Evolutionary conservation across 2,888 invertebrate genomes (phyloP).

Genomic region (Caenorhabditis afra): DNA sequence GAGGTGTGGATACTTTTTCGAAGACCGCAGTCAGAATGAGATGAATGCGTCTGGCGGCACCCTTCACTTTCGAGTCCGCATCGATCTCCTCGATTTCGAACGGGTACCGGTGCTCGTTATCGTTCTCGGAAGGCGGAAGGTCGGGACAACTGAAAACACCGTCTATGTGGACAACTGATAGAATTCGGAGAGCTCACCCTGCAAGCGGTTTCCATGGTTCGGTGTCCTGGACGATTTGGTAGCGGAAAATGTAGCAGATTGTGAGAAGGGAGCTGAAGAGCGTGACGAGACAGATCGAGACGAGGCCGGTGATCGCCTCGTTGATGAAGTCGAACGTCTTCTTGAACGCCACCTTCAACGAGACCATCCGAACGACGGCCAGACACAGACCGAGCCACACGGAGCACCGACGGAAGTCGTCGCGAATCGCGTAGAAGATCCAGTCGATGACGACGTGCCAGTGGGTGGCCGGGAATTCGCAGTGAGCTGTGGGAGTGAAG

Average conservation of each 20-base stretch:
- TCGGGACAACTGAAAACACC: too few species aligned
- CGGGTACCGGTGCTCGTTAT: neutral
- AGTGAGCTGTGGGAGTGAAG: too few species aligned
- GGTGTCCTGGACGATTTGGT: constrained; percentile 12
- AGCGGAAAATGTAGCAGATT: constrained; percentile 21
- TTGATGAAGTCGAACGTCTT: constrained; percentile 29
- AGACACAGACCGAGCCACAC: constrained; percentile 20
- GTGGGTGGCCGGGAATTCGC: neutral
- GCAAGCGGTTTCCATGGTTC: constrained; percentile 4
- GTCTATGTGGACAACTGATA: too few species aligned
- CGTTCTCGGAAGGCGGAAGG: too few species aligned
- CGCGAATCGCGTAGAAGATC: constrained; percentile 7
- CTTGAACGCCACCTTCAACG: constrained; percentile 5
- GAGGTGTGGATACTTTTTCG: too few species aligned
- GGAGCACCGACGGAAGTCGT: constrained; percentile 23
- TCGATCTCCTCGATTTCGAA: constrained; percentile 32
- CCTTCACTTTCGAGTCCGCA: neutral
- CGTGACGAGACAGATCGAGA: neutral
- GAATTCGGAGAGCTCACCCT: constrained; percentile 15
- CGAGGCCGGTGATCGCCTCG: constrained; percentile 4
- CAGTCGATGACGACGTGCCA: constrained; percentile 25
- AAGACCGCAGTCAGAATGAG: constrained; percentile 9
- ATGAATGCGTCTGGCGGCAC: constrained; percentile 4
- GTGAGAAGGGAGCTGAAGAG: neutral
- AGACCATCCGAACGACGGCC: constrained; percentile 23